Evolutionary conservation across 1,140 invertebrate species (phyloP).

Genomic region (Listronotus oregonensis): DNA sequence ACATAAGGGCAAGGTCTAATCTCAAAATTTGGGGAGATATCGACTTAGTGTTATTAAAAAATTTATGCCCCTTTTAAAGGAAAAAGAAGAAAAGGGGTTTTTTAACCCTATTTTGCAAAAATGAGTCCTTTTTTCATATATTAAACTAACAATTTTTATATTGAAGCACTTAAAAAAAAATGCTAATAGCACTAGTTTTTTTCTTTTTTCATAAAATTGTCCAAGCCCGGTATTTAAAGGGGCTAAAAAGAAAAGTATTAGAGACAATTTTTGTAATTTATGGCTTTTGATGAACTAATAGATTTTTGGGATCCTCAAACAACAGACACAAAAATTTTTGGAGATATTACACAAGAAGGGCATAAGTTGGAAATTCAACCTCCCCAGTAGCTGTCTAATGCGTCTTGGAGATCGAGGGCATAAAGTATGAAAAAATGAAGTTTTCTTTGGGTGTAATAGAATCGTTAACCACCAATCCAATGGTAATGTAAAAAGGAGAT

Average conservation of each 20-base stretch:
- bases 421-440: constrained; percentile 99
- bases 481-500: constrained; percentile 98
- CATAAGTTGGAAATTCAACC: constrained; percentile 97
- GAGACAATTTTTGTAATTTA: constrained; percentile 99
- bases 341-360: constrained; percentile 98
- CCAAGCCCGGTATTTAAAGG: constrained; percentile 98
- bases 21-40: constrained; percentile 96
- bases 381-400: constrained; percentile 98
- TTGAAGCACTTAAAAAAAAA: constrained; percentile 96
- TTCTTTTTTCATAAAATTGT: constrained; percentile 97
- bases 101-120: constrained; percentile 90
- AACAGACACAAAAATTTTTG: constrained; percentile 98
- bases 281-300: constrained; percentile 96
- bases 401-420: constrained; percentile 99
- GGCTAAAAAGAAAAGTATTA: constrained; percentile 97
- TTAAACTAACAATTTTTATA: constrained; percentile 99
- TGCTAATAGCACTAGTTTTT: constrained; percentile 96
- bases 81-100: constrained; percentile 96
- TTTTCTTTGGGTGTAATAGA: constrained; percentile 99
- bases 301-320: constrained; percentile 99
- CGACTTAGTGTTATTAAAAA: constrained; percentile 97
- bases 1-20: constrained; percentile 97
- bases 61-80: constrained; percentile 98
- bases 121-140: constrained; percentile 93
- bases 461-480: constrained; percentile 99